These are phyloP conservation scores for Lemur catta DNA, from an alignment of 2,797 vertebrate species.

Conservation along the genomic window DNA sequence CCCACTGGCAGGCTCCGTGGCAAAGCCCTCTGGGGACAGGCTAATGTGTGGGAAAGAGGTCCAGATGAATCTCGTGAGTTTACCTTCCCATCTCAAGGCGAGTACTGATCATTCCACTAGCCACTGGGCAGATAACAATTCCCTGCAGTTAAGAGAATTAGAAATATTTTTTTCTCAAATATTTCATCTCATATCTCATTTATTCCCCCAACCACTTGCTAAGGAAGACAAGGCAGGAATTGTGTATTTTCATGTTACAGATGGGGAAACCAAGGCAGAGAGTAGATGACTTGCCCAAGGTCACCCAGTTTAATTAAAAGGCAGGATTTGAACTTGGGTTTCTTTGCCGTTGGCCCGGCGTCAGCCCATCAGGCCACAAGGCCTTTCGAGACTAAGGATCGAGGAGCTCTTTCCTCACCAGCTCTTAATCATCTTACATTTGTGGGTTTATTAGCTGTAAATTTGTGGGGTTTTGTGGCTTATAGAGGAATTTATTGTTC, in stretches of 20 bases:
- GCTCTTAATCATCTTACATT: constrained; percentile 77
- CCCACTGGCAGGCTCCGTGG: rapidly evolving
- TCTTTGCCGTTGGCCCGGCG: background rate
- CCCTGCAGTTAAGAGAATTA: background rate
- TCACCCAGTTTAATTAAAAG: background rate
- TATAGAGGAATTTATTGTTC: constrained; percentile 83
- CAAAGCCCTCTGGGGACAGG: background rate
- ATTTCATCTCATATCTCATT: background rate
- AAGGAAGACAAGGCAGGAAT: background rate
- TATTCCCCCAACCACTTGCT: background rate
- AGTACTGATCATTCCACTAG: background rate
- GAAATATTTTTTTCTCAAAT: background rate
- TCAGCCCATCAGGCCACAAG: background rate
- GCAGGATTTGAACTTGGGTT: background rate
- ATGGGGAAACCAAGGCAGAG: background rate
- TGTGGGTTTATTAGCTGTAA: constrained; percentile 85
- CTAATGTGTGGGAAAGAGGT: background rate
- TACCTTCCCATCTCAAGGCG: background rate
- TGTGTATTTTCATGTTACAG: background rate
- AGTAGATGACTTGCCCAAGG: background rate
- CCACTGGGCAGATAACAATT: background rate
- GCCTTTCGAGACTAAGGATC: background rate
- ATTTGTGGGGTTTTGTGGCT: constrained; percentile 82
- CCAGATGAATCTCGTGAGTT: background rate
- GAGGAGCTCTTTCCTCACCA: constrained; percentile 65